A percentile compares a stretch with the other conserved stretches of the same genome.
Evolutionary conservation across 2,113 vertebrate species (phyloP).

Genomic region (Syngnathus floridae): DNA sequence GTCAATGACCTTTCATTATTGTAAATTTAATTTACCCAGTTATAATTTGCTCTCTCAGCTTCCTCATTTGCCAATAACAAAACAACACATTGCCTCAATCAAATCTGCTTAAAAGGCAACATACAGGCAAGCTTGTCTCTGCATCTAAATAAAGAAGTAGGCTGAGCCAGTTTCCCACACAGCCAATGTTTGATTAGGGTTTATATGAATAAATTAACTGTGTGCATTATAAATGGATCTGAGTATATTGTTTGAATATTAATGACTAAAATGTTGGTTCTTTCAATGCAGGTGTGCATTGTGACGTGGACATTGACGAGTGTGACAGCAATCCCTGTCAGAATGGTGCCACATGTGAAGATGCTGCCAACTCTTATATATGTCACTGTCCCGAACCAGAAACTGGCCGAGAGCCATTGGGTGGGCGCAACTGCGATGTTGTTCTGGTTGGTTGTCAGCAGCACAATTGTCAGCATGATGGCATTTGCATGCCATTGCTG

Average conservation of each 20-base stretch:
- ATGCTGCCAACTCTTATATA: slow-evolving; percentile 75
- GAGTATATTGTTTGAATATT: neutral
- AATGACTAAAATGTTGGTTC: neutral
- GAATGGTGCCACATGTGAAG: slow-evolving; percentile 81
- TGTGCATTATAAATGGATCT: neutral
- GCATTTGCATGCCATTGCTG: slow-evolving; percentile 76
- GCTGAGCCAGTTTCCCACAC: slow-evolving; percentile 1
- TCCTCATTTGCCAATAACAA: slow-evolving; percentile 24
- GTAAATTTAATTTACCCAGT: slow-evolving; percentile 10
- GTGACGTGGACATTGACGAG: slow-evolving; percentile 83
- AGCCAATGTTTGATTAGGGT: neutral
- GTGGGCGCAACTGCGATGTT: slow-evolving; percentile 82
- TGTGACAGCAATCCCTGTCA: slow-evolving; percentile 83
- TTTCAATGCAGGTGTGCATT: slow-evolving; percentile 72
- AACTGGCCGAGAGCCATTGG: slow-evolving; percentile 72
- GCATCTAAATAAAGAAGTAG: slow-evolving; percentile 8
- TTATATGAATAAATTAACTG: neutral
- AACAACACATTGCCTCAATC: neutral
- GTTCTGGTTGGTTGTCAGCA: slow-evolving; percentile 75
- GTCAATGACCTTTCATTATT: neutral
- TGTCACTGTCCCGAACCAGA: slow-evolving; percentile 73
- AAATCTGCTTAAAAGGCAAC: neutral
- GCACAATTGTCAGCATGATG: slow-evolving; percentile 76
- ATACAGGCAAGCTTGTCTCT: neutral
- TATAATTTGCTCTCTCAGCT: slow-evolving; percentile 26